These are phyloP conservation scores for Ataeniobius toweri DNA, from an alignment of 2,797 vertebrate species.

Conservation along the genomic window DNA sequence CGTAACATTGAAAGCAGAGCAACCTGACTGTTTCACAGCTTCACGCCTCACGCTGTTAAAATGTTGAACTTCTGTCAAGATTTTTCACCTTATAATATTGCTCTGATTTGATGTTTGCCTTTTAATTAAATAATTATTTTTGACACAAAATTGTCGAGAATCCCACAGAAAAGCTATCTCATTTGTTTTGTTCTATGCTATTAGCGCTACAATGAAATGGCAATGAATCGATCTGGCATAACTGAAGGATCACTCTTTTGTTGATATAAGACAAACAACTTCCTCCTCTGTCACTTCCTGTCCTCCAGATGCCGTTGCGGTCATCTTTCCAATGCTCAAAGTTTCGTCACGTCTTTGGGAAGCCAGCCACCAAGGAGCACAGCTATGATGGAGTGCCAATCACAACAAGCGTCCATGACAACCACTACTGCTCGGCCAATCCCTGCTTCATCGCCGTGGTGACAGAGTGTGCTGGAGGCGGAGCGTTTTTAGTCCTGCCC, in stretches of 20 bases:
- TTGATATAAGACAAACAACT: background rate
- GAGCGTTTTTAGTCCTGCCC: constrained; percentile 90
- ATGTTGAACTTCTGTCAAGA: too few species aligned
- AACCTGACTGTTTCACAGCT: background rate
- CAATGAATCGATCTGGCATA: background rate
- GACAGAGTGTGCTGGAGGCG: constrained; percentile 89
- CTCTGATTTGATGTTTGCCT: too few species aligned
- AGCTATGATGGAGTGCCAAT: constrained; percentile 89
- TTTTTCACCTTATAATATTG: too few species aligned
- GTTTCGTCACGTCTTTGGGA: constrained; percentile 90
- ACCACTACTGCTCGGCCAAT: constrained; percentile 92
- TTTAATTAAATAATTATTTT: background rate
- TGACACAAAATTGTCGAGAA: background rate
- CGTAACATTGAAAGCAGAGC: background rate
- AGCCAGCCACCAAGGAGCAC: constrained; percentile 83
- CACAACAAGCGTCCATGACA: constrained; percentile 91
- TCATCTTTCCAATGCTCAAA: constrained; percentile 87
- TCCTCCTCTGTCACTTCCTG: background rate
- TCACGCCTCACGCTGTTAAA: too few species aligned
- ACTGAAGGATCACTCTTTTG: background rate
- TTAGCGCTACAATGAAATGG: background rate
- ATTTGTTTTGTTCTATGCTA: background rate
- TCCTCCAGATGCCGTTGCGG: constrained; percentile 88
- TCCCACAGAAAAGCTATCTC: too few species aligned
- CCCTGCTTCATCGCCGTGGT: constrained; percentile 92